These are phyloP conservation scores for Melanotaenia duboulayi DNA, from an alignment of 2,113 vertebrate species.

Conservation along the genomic window DNA sequence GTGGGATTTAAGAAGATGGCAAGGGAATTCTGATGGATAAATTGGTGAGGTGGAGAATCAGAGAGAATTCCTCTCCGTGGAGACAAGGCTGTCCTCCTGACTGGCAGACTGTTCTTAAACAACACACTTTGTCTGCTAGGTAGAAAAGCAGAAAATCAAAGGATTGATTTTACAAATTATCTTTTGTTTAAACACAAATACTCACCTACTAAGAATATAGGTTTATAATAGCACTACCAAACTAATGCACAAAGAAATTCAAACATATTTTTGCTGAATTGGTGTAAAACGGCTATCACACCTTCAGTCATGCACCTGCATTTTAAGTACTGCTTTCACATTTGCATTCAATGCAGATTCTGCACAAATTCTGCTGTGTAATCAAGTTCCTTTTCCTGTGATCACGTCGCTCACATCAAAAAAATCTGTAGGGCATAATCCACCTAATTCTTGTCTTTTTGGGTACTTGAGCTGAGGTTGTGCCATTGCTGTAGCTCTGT, in stretches of 20 bases:
- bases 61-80: conserved; percentile 46
- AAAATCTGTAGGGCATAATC: conserved; percentile 52
- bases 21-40: conserved; percentile 40
- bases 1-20: conserved; percentile 37
- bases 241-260: not conserved
- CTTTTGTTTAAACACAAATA: conserved; percentile 9
- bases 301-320: conserved; percentile 17
- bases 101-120: conserved; percentile 48
- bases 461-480: conserved; percentile 46
- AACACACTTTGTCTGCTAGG: conserved; percentile 54
- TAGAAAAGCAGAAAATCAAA: conserved; percentile 37
- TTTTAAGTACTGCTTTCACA: conserved; percentile 5
- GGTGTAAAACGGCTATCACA: not conserved
- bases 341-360: conserved; percentile 21
- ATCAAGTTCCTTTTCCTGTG: conserved; percentile 18
- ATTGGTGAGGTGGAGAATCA: conserved; percentile 27
- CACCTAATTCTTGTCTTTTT: conserved; percentile 50
- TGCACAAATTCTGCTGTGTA: conserved; percentile 8
- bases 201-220: not conserved
- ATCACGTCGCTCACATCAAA: conserved; percentile 26
- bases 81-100: conserved; percentile 46
- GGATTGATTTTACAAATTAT: not conserved
- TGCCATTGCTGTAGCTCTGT: conserved; percentile 22
- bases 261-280: not conserved
- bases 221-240: not conserved